phyloP scores from a whole-genome alignment of 2,888 invertebrate species.

The Eledone cirrhosa region DNA sequence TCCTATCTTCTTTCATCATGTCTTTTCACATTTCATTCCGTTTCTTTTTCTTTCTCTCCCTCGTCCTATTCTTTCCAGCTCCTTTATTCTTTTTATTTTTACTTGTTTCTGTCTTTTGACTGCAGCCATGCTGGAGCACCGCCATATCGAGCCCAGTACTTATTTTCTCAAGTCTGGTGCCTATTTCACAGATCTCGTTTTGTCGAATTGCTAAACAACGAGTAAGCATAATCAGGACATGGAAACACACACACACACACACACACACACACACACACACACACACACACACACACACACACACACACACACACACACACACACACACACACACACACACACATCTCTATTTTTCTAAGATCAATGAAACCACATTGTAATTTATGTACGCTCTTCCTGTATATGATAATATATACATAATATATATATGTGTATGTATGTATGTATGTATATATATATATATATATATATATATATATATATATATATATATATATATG shows the following conservation, averaged over 20 bases:
- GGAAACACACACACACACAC: neutral
- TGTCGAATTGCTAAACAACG: no score
- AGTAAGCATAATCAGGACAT: neutral
- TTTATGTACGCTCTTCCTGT: no score
- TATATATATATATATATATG: slow-evolving; percentile 18
- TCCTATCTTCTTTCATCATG: neutral
- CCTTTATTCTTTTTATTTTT: neutral
- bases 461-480: no score
- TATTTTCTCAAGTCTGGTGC: no score
- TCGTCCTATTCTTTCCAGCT: neutral
- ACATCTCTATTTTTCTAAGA: no score
- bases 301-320: neutral
- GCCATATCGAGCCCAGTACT: no score
- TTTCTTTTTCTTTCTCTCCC: neutral
- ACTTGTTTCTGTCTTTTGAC: neutral
- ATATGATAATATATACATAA: neutral
- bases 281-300: neutral
- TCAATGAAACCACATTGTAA: no score
- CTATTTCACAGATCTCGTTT: no score
- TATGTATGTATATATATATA: neutral
- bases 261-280: neutral
- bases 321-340: neutral
- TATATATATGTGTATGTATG: neutral
- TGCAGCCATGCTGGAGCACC: no score
- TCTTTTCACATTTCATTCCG: neutral